Evolutionary conservation across 2,797 vertebrate genomes (phyloP), one percentile per base, ranked within the genome.

Genomic region (Rhynchotus rufescens): DNA sequence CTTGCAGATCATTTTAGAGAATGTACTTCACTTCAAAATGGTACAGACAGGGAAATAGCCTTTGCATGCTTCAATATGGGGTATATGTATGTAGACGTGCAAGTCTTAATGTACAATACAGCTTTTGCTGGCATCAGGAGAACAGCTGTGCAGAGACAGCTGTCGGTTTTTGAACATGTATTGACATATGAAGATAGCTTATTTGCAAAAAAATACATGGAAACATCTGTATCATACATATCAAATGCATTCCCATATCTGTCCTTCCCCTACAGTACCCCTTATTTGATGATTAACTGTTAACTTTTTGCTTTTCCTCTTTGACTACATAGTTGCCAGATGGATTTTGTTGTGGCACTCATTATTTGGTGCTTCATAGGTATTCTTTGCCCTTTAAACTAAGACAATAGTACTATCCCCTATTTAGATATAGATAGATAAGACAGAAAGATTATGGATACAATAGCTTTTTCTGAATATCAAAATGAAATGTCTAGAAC

Each of bases 11-110:
- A 49, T 75, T 54, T 76, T 30, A 76, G 74, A 34, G 56, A 57
- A 54, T 12, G 8, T 59, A 28, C 8, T 56, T 69, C 61, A n/a
- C 32, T 80, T 84, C n/a, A 74, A 44, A 78, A 30, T 42, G 36
- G 7, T 45, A 56, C 15, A 52, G 16, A n/a, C 8, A 62, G 42
- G 26, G 25, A 73, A 72, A 65, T n/a, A 78, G 64, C 38, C 19
- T 68, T 68, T 16, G 11, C 7, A 16, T 32, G 12, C 21, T 69
- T 81, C 20, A 1, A 66, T 76, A 26, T 32, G 16, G 36, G 10
- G 25, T 38, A 26, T 4, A 2, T 23, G 4, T 20, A 5, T 4
- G 8, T 30, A 26, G 32, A 6, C 0, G 0, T 67, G 38, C 10
- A 17, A 57, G 36, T 32, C 66, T 34, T 68, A 25, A 34, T 47